These are phyloP conservation scores for Ferdinandea cuprea DNA, from an alignment of 2,888 invertebrate genomes.

Conservation along the genomic window DNA sequence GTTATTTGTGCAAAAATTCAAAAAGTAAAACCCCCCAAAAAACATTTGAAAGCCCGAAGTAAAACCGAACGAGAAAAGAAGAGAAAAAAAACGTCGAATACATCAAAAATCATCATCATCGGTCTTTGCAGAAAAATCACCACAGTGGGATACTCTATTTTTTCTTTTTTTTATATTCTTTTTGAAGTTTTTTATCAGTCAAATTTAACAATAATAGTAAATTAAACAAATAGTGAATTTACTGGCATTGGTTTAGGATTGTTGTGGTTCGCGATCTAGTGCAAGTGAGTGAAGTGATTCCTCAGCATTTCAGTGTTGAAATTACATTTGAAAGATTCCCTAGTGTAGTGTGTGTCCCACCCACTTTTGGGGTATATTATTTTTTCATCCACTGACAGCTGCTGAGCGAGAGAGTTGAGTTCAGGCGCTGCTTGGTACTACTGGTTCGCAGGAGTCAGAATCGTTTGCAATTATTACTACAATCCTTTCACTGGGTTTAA, in stretches of 20 bases:
- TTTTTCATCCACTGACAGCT: constrained; percentile 59
- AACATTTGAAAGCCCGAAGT: neutral
- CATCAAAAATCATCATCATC: constrained; percentile 71
- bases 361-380: too few species aligned
- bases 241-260: constrained; percentile 28
- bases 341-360: constrained; percentile 68
- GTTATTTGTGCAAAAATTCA: constrained; percentile 3
- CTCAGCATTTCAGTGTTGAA: constrained; percentile 31
- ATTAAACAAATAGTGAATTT: constrained; percentile 64
- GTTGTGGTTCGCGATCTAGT: constrained; percentile 58
- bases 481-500: constrained; percentile 14
- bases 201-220: constrained; percentile 55
- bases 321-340: constrained; percentile 45
- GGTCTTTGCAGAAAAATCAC: constrained; percentile 61
- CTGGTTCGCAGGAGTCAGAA: neutral
- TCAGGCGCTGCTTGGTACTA: too few species aligned
- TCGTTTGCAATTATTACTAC: neutral
- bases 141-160: constrained; percentile 35
- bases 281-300: constrained; percentile 46
- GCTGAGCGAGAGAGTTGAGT: constrained; percentile 35
- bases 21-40: neutral
- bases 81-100: constrained; percentile 60
- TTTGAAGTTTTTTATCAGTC: constrained; percentile 27
- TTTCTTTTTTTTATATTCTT: constrained; percentile 1
- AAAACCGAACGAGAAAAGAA: constrained; percentile 24